Conservation (phyloP, 2,888 invertebrate genomes). For the Macrosoma leucophasiata region DNA sequence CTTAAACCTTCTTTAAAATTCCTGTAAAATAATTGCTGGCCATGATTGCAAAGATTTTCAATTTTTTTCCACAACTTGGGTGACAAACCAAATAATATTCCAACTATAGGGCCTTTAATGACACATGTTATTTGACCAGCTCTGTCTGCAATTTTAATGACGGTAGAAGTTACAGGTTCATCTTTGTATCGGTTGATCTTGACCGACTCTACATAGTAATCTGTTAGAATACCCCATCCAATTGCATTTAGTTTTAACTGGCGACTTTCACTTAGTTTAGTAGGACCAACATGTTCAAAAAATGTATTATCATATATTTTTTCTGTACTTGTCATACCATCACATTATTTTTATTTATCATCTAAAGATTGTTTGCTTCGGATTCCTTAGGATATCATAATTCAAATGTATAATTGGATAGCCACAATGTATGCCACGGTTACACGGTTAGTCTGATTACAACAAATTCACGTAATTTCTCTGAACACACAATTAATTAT, state of each 20-base stretch:
- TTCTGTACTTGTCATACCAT: constrained; percentile 12
- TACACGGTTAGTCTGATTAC: no score
- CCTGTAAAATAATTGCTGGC: constrained; percentile 62
- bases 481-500: no score
- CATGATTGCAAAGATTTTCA: constrained; percentile 44
- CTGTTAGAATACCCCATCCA: constrained; percentile 56
- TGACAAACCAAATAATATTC: constrained; percentile 51
- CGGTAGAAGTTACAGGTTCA: constrained; percentile 39
- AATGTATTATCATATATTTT: constrained; percentile 28
- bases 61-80: constrained; percentile 52
- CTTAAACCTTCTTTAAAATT: constrained; percentile 60
- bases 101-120: constrained; percentile 46
- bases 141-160: constrained; percentile 53
- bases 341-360: no score
- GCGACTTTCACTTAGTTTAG: constrained; percentile 51
- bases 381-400: no score
- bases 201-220: constrained; percentile 61
- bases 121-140: constrained; percentile 57
- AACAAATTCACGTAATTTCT: no score
- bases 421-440: no score
- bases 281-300: constrained; percentile 38
- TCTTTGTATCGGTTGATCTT: constrained; percentile 47
- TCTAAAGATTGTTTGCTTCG: no score
- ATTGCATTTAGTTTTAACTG: constrained; percentile 39
- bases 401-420: no score